A percentile compares a stretch with the other conserved stretches of the same genome.
These are phyloP conservation scores for Prinia subflava DNA, from an alignment of 2,113 vertebrate genomes.

Conservation along the genomic window DNA sequence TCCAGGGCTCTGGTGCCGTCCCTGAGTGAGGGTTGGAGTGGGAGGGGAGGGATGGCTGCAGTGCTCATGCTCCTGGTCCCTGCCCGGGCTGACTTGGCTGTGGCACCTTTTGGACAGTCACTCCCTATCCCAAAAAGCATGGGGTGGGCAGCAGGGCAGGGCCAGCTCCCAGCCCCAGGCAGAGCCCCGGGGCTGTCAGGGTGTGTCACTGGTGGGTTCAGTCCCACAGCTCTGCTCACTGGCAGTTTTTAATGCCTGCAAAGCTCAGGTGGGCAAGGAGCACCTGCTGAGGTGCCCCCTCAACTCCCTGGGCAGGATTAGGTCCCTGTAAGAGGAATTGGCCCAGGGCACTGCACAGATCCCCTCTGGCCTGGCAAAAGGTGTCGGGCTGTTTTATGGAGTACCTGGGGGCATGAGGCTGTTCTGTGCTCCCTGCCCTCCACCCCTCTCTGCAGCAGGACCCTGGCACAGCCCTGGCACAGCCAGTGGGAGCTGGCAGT, in stretches of 20 bases:
- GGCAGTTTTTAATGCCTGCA: not conserved
- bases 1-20: rapidly evolving
- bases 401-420: not conserved
- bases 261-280: not conserved
- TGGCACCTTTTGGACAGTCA: not conserved
- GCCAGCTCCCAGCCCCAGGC: not conserved
- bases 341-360: not conserved
- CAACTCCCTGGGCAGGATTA: not conserved
- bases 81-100: rapidly evolving
- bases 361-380: not conserved
- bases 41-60: not conserved
- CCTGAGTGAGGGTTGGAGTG: not conserved
- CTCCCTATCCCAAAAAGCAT: rapidly evolving
- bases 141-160: rapidly evolving
- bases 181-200: rapidly evolving
- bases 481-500: not conserved
- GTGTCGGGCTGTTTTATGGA: rapidly evolving
- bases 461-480: not conserved
- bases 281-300: not conserved
- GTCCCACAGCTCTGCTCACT: not conserved
- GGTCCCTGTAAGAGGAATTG: not conserved
- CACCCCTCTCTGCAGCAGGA: rapidly evolving
- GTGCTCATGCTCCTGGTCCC: not conserved
- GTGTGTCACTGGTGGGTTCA: not conserved
- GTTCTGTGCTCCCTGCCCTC: not conserved